Percentiles rank a stretch among this genome's conserved stretches.
These are phyloP conservation scores for Sesamia nonagrioides DNA, from an alignment of 1,140 invertebrate species.

Conservation along the genomic window DNA sequence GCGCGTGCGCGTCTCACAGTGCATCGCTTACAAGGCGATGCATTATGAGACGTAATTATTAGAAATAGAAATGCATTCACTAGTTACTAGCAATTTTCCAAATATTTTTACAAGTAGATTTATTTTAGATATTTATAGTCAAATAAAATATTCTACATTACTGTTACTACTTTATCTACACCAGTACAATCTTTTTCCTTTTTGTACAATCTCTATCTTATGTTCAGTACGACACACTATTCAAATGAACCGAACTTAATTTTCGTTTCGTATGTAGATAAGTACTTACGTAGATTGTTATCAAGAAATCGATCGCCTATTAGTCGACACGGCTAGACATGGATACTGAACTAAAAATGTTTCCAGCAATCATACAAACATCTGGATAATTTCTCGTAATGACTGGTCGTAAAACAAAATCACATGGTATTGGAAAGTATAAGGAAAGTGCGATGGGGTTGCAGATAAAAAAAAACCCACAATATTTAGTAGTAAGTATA, in stretches of 20 bases:
- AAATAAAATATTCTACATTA: no score
- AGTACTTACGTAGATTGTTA: constrained; percentile 59
- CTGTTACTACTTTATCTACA: neutral
- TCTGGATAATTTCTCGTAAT: constrained; percentile 59
- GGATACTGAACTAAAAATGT: constrained; percentile 46
- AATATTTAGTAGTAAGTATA: neutral
- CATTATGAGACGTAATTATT: constrained; percentile 46
- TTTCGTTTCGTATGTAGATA: constrained; percentile 51
- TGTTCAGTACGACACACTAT: neutral
- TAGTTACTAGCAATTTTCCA: constrained; percentile 54
- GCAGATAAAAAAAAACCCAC: constrained; percentile 46
- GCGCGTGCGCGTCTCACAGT: constrained; percentile 53
- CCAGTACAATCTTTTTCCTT: neutral
- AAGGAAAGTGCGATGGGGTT: constrained; percentile 52
- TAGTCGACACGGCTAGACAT: constrained; percentile 48
- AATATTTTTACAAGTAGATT: constrained; percentile 10
- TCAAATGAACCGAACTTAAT: constrained; percentile 49
- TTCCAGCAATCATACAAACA: constrained; percentile 42
- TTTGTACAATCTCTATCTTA: neutral
- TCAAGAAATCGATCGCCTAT: constrained; percentile 66
- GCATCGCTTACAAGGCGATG: constrained; percentile 50
- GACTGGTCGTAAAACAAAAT: constrained; percentile 56
- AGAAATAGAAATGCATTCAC: neutral
- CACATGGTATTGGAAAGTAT: constrained; percentile 42
- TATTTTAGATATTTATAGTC: constrained; percentile 14